Evolutionary conservation across 2,888 invertebrate genomes (phyloP).

Genomic region (Ophion ventricosus): DNA sequence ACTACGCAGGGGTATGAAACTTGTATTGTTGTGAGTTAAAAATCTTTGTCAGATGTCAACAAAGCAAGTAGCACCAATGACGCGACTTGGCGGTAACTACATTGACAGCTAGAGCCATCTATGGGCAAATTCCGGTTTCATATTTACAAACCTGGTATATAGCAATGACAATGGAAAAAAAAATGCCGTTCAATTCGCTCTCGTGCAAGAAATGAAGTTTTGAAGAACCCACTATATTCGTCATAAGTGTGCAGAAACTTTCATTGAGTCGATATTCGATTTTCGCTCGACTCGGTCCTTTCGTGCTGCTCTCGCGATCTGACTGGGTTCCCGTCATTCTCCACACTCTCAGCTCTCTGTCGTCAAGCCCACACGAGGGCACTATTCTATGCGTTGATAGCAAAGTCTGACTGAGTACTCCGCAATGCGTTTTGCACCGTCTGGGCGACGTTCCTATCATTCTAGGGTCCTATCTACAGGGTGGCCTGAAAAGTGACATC

Average conservation of each 20-base stretch:
- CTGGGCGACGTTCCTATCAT: neutral
- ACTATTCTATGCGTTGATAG: neutral
- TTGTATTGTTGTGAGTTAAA: no score
- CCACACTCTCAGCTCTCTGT: neutral
- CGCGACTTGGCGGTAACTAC: no score
- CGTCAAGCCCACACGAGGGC: constrained; percentile 24
- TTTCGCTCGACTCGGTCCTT: constrained; percentile 25
- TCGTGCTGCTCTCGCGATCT: neutral
- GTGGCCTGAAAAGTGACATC: neutral
- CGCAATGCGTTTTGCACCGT: neutral
- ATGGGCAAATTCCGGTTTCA: no score
- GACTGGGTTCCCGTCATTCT: neutral
- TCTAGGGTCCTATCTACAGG: neutral
- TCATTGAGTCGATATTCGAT: constrained; percentile 1
- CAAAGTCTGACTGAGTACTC: neutral
- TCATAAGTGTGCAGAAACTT: neutral
- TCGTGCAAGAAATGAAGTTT: neutral
- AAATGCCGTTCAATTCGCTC: neutral
- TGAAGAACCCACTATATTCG: neutral
- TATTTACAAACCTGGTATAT: no score
- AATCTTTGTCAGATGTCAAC: no score
- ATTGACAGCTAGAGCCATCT: no score
- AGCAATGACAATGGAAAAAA: neutral
- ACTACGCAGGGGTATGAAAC: no score
- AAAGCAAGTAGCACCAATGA: no score